Conservation (phyloP, 2,888 invertebrate genomes). For the Epirrhoe tristata region DNA sequence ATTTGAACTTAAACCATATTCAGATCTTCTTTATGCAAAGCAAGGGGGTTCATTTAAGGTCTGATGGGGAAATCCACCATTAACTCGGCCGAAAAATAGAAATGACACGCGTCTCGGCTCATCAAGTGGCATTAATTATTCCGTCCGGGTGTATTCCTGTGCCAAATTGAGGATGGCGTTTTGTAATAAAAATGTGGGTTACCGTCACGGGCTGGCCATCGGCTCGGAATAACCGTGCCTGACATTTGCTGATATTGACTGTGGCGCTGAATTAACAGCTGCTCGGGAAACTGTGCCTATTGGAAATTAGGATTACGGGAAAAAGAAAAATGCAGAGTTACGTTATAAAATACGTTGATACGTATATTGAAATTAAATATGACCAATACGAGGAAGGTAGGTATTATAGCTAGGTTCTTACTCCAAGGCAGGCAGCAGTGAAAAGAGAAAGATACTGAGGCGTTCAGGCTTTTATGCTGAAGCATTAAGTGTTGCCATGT, state of each 20-base stretch:
- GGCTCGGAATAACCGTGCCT: constrained; percentile 40
- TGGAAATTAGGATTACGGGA: no score
- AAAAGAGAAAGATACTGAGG: no score
- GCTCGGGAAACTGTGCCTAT: constrained; percentile 44
- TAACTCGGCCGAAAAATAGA: constrained; percentile 46
- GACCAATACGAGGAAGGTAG: no score
- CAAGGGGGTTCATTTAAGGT: constrained; percentile 36
- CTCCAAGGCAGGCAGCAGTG: no score
- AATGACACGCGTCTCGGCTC: constrained; percentile 47
- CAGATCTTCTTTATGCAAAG: constrained; percentile 26
- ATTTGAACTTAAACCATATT: constrained; percentile 29
- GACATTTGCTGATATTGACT: constrained; percentile 43
- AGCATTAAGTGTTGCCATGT: no score
- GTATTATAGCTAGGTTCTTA: no score
- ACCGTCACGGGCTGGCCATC: constrained; percentile 40
- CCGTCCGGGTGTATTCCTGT: constrained; percentile 53
- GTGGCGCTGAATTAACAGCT: constrained; percentile 44
- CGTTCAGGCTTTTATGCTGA: no score
- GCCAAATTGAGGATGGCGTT: constrained; percentile 57
- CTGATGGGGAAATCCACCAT: constrained; percentile 40
- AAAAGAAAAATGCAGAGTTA: no score
- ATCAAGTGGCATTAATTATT: constrained; percentile 58
- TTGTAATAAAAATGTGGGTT: constrained; percentile 57
- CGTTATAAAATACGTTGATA: no score
- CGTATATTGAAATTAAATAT: no score